These are phyloP conservation scores for Troides oblongomaculatus DNA, from an alignment of 2,888 invertebrate species.

Conservation along the genomic window DNA sequence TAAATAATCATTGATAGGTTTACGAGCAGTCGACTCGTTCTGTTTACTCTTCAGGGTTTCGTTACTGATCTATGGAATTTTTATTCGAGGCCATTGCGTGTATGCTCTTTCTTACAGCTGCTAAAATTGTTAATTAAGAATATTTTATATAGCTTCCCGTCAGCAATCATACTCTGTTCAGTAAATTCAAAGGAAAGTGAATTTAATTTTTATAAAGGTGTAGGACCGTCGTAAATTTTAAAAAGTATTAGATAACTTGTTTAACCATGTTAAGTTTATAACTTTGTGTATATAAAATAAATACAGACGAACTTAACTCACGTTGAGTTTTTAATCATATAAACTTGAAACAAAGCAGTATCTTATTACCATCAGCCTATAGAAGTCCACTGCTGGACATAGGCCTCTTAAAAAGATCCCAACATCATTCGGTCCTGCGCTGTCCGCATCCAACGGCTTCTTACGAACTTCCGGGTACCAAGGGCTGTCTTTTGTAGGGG, in stretches of 20 bases:
- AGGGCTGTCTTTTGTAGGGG: too few species aligned
- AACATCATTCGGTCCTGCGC: too few species aligned
- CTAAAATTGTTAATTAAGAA: slow-evolving; percentile 15
- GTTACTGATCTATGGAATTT: slow-evolving; percentile 24
- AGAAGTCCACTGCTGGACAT: too few species aligned
- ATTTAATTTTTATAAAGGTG: slow-evolving; percentile 5
- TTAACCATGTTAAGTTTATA: background rate
- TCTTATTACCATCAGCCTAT: too few species aligned
- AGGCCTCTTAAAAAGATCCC: too few species aligned
- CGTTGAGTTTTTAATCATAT: too few species aligned
- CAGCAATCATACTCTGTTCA: background rate
- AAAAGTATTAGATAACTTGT: background rate
- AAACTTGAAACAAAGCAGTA: too few species aligned
- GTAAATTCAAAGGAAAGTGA: slow-evolving; percentile 14
- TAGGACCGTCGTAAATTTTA: slow-evolving; percentile 7
- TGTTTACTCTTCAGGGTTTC: slow-evolving; percentile 23
- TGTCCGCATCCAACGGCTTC: too few species aligned
- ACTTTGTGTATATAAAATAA: too few species aligned
- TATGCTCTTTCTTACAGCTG: background rate
- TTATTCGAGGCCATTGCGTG: slow-evolving; percentile 20
- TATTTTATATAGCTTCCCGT: slow-evolving; percentile 3
- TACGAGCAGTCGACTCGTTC: slow-evolving; percentile 27
- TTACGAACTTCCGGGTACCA: too few species aligned
- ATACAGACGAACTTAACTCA: too few species aligned
- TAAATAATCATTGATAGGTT: slow-evolving; percentile 41